Base-by-base conservation (phyloP, 1,140 invertebrate species). In the Drosophila mauritiana region DNA sequence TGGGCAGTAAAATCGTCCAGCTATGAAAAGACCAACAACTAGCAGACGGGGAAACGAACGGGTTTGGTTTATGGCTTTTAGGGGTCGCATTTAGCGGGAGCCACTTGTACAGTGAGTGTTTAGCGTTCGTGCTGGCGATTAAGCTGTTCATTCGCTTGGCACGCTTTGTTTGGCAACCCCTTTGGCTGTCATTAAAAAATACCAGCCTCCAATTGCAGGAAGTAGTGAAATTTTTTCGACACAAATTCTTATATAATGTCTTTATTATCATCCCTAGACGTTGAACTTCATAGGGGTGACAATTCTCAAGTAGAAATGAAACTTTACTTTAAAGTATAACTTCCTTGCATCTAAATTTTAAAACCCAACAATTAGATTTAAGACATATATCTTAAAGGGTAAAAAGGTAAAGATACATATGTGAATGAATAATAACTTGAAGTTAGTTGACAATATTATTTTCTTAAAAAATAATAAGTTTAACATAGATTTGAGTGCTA, bases 231-330 rank as follows among this genome's bases (percentile, higher is more conserved):
- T 64, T 70, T 58, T 84, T 75, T 67, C 56, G 61, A 57, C 54
- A 59, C 49, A 77, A 80, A 85, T 85, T 85, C 82, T 72, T 81
- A 52, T 57, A 55, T 86, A 85, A 85, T 86, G 62, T 85, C 82
- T 86, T 75, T 58, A 85, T 86, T 81, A 70, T 70, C 31, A 67
- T 49, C 43, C 63, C 36, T n/a, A 22, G 36, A 31, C 27, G 13
- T 34, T 1, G 4, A 2, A 0, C 1, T 8, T 22, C 20, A 34
- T 3, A 46, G 20, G 46, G 64, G 27, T 53, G 64, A 64, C 17
- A 36, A 15, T n/a, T 37, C 13, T 5, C 0, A 20, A 15, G 13
- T 17, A 27, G 13, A 12, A n/a, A 5, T 3, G 1, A 11, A 2
- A 15, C 2, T 42, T 15, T 3, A 42, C n/a, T 15, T 42, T 3